phyloP scores from a whole-genome alignment of 2,888 invertebrate genomes.

The Meteorus cinctellus region DNA sequence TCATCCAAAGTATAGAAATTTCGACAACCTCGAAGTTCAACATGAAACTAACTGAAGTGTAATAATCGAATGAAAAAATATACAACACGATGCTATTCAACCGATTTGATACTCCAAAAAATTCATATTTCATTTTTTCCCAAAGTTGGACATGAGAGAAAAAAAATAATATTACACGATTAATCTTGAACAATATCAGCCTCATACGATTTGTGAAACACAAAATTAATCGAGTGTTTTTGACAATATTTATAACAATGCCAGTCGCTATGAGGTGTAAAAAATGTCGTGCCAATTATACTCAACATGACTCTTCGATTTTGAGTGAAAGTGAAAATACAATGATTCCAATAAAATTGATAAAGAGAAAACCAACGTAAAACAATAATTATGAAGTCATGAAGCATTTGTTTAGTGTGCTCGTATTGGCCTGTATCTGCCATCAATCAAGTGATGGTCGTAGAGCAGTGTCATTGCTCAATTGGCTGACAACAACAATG shows the following conservation, averaged over 20 bases:
- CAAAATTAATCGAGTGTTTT: no score
- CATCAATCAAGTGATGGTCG: constrained; percentile 51
- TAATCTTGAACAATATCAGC: no score
- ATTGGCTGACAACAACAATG: constrained; percentile 23
- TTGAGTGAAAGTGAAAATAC: no score
- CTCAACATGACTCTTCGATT: background rate
- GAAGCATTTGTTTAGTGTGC: constrained; percentile 58
- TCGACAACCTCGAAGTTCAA: background rate
- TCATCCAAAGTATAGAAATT: background rate
- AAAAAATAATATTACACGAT: background rate
- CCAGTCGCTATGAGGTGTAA: background rate
- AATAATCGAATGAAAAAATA: background rate
- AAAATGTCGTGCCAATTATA: background rate
- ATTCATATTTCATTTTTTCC: background rate
- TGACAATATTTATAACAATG: background rate
- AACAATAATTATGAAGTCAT: constrained; percentile 62
- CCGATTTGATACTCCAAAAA: background rate
- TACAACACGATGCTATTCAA: background rate
- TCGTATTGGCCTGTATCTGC: constrained; percentile 60
- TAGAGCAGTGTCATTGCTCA: constrained; percentile 38
- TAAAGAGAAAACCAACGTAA: background rate
- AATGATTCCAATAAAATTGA: background rate
- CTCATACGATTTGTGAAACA: no score
- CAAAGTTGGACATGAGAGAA: no score
- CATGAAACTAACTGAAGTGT: background rate